These are phyloP conservation scores for Engystomops pustulosus DNA, from an alignment of 2,113 vertebrate genomes.

Conservation along the genomic window DNA sequence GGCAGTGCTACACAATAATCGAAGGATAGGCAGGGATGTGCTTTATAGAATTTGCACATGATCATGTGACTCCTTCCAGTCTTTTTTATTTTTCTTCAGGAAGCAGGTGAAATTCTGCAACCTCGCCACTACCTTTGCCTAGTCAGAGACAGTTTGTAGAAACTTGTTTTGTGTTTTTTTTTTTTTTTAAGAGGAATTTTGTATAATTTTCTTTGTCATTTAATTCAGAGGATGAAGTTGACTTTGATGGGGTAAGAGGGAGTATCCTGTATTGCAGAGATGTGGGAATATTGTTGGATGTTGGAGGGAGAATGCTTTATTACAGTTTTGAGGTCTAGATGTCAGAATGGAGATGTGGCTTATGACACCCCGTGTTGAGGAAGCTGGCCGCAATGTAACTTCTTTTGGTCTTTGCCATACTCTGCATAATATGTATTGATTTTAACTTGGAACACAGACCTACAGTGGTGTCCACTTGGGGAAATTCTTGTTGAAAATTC, in stretches of 20 bases:
- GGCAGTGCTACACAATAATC: not conserved
- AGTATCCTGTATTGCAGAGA: too few relatives aligned
- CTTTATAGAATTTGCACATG: constrained; percentile 1
- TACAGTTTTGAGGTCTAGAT: too few relatives aligned
- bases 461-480: not conserved
- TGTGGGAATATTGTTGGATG: too few relatives aligned
- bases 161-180: not conserved
- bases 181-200: not conserved
- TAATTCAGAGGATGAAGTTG: too few relatives aligned
- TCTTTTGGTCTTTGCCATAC: not conserved
- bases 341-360: too few relatives aligned
- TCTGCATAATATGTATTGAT: not conserved
- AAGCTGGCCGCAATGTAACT: not conserved
- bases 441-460: not conserved
- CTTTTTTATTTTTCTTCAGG: not conserved
- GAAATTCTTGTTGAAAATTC: not conserved
- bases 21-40: not conserved
- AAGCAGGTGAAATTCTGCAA: not conserved
- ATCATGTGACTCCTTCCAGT: not conserved
- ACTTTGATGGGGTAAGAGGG: too few relatives aligned
- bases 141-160: not conserved
- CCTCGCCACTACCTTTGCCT: not conserved
- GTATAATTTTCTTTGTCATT: too few relatives aligned
- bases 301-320: too few relatives aligned
- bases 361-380: too few relatives aligned